These are phyloP conservation scores for Ochlodes sylvanus DNA, from an alignment of 2,888 invertebrate genomes.

Conservation along the genomic window DNA sequence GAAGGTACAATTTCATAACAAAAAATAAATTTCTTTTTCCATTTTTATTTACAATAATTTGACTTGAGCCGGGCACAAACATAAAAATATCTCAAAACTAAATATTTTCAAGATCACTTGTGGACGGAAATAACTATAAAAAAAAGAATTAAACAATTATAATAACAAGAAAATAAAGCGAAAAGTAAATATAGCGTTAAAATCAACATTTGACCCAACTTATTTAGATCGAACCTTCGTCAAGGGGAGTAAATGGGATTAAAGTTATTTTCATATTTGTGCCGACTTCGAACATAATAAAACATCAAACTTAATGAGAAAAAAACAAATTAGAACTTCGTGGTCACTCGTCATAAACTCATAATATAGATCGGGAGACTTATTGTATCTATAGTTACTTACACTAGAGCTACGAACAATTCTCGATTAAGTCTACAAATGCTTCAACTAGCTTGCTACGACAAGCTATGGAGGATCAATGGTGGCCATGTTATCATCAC, in stretches of 20 bases:
- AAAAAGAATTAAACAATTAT: not conserved
- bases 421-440: constrained; percentile 77
- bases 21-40: constrained; percentile 65
- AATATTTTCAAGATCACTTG: constrained; percentile 17
- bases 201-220: not conserved
- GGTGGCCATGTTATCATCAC: constrained; percentile 30
- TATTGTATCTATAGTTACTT: constrained; percentile 46
- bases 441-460: constrained; percentile 81
- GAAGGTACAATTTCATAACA: constrained; percentile 71
- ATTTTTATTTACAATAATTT: constrained; percentile 69
- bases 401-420: constrained; percentile 69
- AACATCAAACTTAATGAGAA: constrained; percentile 47
- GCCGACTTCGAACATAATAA: constrained; percentile 44
- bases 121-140: constrained; percentile 33
- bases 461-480: constrained; percentile 68
- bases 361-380: constrained; percentile 28
- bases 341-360: constrained; percentile 23
- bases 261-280: constrained; percentile 33
- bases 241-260: not conserved
- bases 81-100: constrained; percentile 23
- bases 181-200: constrained; percentile 24
- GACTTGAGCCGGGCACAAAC: constrained; percentile 42
- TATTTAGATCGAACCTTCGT: not conserved
- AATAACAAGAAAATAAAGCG: not conserved
- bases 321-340: constrained; percentile 45